These are phyloP conservation scores for Salarias fasciatus DNA, from an alignment of 2,797 vertebrate genomes.

Conservation along the genomic window DNA sequence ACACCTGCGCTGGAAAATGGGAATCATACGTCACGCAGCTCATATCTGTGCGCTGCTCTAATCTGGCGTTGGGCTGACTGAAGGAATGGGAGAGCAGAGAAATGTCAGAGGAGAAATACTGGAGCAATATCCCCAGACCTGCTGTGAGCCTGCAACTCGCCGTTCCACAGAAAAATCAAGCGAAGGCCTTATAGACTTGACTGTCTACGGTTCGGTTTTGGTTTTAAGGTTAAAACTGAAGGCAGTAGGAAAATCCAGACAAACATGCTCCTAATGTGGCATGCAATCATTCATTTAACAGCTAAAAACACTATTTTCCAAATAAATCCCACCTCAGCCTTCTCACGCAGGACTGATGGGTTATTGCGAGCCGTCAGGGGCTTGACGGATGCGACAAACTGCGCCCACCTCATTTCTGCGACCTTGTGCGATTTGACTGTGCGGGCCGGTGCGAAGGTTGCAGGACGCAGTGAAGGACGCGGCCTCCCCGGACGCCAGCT, in stretches of 20 bases:
- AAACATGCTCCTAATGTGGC: neutral
- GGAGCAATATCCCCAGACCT: constrained; percentile 37
- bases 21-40: constrained; percentile 65
- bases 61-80: constrained; percentile 51
- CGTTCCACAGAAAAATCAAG: neutral
- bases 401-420: constrained; percentile 40
- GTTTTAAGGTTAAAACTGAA: too few species aligned
- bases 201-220: neutral
- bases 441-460: constrained; percentile 63
- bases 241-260: constrained; percentile 4
- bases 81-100: constrained; percentile 54
- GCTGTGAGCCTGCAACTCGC: constrained; percentile 20
- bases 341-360: constrained; percentile 28
- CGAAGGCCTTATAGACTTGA: neutral
- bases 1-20: constrained; percentile 74
- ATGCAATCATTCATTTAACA: neutral
- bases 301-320: constrained; percentile 10
- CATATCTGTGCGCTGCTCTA: constrained; percentile 66
- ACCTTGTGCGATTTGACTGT: constrained; percentile 21
- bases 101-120: constrained; percentile 70
- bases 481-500: constrained; percentile 30
- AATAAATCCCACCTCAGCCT: constrained; percentile 6
- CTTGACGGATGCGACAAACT: constrained; percentile 62
- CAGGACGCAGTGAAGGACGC: constrained; percentile 58
- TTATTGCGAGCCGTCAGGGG: constrained; percentile 36